Base-by-base conservation (phyloP, 1,140 invertebrate species). In the Hyles euphorbiae region DNA sequence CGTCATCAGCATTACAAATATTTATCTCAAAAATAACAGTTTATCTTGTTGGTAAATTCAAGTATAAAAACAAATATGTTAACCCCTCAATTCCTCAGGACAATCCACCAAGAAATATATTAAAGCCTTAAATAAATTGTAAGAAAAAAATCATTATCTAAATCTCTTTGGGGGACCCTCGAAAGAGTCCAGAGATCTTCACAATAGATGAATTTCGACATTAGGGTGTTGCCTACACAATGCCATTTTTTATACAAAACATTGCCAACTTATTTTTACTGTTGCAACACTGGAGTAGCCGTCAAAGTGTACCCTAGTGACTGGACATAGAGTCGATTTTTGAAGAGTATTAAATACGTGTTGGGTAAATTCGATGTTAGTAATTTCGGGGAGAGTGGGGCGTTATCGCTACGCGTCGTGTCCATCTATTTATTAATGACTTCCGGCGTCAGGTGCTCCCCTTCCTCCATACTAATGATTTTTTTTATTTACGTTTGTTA, bases 401-500 rank as follows among this genome's bases (percentile, higher is more conserved):
- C 66, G 76, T 77, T 85, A 81, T 81, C 84, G 67, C 40, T 40
- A 44, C 48, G 62, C 63, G 70, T 77, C 74, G 75, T 81, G 78
- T 76, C 77, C 82, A 78, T 87, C 83, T 84, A 87, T 87, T 87
- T 84, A 84, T 76, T 87, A 87, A 87, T 87, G 84, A 87, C 82
- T 85, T 87, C 84, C 84, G 76, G 71, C 76, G 82, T 84, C 84
- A 87, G 84, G 82, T 87, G 84, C 70, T 60, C 72, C 72, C 61
- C 68, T 52, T 45, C 68, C 65, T 65, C 68, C 65, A 54, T 74
- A 68, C 62, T 73, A 63, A 69, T 76, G 68, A 60, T 76, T 74
- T 76, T 78, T 68, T 54, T 52, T 11, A 47, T 47, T 5, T 34
- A 8, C 50, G 8, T 7, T 34, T 8, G 32, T 10, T 52, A 2